Base-by-base conservation (phyloP, 2,797 vertebrate species). In the Brachyalestes nurse region DNA sequence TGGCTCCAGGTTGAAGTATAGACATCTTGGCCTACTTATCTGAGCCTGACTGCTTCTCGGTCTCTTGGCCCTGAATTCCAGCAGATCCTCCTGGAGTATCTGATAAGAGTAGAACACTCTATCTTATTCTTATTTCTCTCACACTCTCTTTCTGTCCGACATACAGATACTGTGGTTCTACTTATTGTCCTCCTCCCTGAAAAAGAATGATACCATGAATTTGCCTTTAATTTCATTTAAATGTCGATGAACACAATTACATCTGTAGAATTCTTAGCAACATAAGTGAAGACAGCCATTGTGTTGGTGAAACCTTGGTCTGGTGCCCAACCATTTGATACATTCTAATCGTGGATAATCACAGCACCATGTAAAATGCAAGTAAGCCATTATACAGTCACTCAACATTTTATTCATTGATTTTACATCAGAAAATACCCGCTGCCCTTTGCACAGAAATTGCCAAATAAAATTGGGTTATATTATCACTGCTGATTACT, bases 11-110 rank as follows among this genome's bases (percentile, higher is more conserved):
- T 57, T 76, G 72, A 51, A 65, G 12, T 40, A 42, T 57, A 82
- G 80, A 72, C 66, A 72, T 79, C 65, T 61, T 53, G 58, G 65
- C 57, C 61, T 72, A 77, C 49, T 81, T 85, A 78, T 85, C 84
- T 60, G 14, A 12, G 69, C n/a, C 73, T 84, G 69, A 67, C 74
- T 76, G 47, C 55, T 64, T 51, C 70, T 71, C 42, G 40, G 42
- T 73, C 51, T 77, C 69, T 65, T 70, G 58, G 47, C 57, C 45
- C 53, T 76, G 64, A 81, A 78, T 75, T 77, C 64, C 78, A 61
- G 69, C 80, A 38, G 72, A 79, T 69, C 42, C 40, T 78, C 58
- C 72, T 69, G 55, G 51, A 72, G 55, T 55, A 86, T 86, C 75
- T 83, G 84, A 86, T 83, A 81, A 86, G 60, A 55, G 7, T 19